These are phyloP conservation scores for Latrodectus geometricus DNA, from an alignment of 1,140 invertebrate species.

Conservation along the genomic window DNA sequence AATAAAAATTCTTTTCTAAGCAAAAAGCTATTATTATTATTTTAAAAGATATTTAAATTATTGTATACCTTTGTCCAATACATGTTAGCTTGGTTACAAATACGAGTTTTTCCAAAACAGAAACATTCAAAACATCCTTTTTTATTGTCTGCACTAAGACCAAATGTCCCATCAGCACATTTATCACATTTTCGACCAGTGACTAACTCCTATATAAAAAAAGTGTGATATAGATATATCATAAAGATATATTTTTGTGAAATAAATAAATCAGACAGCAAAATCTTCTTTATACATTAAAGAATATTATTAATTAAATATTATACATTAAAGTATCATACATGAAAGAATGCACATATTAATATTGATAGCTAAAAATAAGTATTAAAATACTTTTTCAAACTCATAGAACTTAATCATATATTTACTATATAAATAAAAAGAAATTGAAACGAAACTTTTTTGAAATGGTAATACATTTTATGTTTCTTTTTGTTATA, in stretches of 20 bases:
- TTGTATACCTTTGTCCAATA: conserved; percentile 78
- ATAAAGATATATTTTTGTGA: no score
- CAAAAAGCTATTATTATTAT: no score
- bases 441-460: no score
- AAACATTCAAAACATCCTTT: conserved; percentile 89
- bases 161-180: conserved; percentile 87
- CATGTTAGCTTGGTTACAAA: conserved; percentile 82
- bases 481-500: no score
- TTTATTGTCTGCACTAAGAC: conserved; percentile 76
- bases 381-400: background rate
- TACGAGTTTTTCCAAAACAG: conserved; percentile 84
- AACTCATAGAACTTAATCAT: background rate
- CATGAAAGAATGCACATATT: background rate
- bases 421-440: no score
- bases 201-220: conserved; percentile 76
- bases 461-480: no score
- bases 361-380: background rate
- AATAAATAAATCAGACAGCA: no score
- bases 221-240: background rate
- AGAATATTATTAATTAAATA: no score
- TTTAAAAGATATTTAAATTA: background rate
- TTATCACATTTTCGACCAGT: conserved; percentile 84
- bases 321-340: no score
- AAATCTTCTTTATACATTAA: no score
- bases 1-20: no score